Percentiles rank a stretch among this genome's conserved stretches.
Conservation (phyloP, 2,113 vertebrate species). For the Phylloscopus whistleri region DNA sequence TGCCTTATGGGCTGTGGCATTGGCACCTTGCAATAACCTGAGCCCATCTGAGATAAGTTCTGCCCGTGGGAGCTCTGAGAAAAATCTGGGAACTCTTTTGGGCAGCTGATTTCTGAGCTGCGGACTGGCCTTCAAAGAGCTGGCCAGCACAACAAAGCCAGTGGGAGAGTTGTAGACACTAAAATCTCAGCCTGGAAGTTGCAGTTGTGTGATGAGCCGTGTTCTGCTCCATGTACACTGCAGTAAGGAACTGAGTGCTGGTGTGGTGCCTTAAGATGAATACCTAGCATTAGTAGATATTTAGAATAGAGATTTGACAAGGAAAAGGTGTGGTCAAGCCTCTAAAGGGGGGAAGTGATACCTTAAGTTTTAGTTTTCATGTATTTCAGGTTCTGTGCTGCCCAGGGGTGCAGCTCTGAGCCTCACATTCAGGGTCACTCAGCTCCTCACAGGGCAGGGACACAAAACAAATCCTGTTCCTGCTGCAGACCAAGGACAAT, state of each 20-base stretch:
- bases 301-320: too few relatives aligned
- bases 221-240: fast-evolving
- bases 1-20: not conserved
- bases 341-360: too few relatives aligned
- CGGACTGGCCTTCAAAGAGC: not conserved
- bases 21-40: not conserved
- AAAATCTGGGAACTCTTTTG: not conserved
- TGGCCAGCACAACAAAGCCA: not conserved
- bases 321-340: too few relatives aligned
- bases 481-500: too few relatives aligned
- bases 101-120: not conserved
- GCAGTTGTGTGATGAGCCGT: not conserved
- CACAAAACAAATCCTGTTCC: too few relatives aligned
- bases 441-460: too few relatives aligned
- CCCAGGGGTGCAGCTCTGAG: too few relatives aligned
- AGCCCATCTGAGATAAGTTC: not conserved
- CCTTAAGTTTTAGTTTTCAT: too few relatives aligned
- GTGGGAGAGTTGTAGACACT: not conserved
- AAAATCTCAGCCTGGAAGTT: not conserved
- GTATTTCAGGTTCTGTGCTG: too few relatives aligned
- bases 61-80: not conserved
- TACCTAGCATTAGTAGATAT: too few relatives aligned
- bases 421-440: too few relatives aligned
- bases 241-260: not conserved
- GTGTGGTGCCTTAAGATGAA: not conserved